Percentiles rank a stretch among this genome's conserved stretches.
These are phyloP conservation scores for Apodemia zela DNA, from an alignment of 2,888 invertebrate species.

Conservation along the genomic window DNA sequence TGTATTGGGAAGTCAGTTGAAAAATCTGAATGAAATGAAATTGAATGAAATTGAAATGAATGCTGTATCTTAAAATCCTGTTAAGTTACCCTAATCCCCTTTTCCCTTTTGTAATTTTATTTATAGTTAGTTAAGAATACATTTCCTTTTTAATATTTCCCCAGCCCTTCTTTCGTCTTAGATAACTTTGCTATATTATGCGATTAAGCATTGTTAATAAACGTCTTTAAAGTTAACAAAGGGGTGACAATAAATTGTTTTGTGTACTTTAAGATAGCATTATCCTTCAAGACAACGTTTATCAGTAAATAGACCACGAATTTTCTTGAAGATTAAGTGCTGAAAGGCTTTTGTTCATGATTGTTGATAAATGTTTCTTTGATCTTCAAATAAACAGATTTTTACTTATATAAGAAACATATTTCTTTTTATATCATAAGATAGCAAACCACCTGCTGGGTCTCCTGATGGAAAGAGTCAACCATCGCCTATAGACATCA, in stretches of 20 bases:
- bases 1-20: too few relatives aligned
- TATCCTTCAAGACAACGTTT: slow-evolving; percentile 39
- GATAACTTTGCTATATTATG: slow-evolving; percentile 42
- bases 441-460: too few relatives aligned
- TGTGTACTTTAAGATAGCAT: slow-evolving; percentile 43
- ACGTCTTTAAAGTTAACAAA: slow-evolving; percentile 55
- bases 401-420: background rate
- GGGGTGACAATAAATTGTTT: slow-evolving; percentile 70
- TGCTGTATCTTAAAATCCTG: too few relatives aligned
- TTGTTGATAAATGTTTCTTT: slow-evolving; percentile 7
- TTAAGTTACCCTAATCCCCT: background rate
- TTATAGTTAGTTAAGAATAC: slow-evolving; percentile 2
- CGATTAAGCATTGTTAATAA: slow-evolving; percentile 72
- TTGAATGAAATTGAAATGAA: too few relatives aligned
- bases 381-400: background rate
- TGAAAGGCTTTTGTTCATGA: slow-evolving; percentile 18
- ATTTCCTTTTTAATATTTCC: slow-evolving; percentile 6
- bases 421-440: too few relatives aligned
- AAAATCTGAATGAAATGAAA: too few relatives aligned
- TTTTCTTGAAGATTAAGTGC: slow-evolving; percentile 12
- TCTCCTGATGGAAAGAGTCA: too few relatives aligned
- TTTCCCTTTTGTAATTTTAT: background rate
- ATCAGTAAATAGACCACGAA: slow-evolving; percentile 25
- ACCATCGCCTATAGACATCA: too few relatives aligned
- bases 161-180: background rate